phyloP scores from a whole-genome alignment of 2,797 vertebrate genomes.

The Chloroceryle amazona region DNA sequence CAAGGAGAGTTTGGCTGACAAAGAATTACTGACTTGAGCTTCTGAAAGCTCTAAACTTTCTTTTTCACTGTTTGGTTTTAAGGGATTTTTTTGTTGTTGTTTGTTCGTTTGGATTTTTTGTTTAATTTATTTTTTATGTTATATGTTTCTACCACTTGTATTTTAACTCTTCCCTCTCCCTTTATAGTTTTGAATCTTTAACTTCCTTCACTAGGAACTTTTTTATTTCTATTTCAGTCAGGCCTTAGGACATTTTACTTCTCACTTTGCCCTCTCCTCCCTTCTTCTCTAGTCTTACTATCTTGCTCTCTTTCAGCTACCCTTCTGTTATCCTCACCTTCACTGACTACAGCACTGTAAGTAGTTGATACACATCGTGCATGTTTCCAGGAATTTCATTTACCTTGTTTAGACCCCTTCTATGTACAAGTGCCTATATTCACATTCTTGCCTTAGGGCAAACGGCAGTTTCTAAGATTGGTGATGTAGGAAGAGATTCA shows the following conservation, averaged over 20 bases:
- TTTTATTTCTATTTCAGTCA: neutral
- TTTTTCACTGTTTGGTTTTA: neutral
- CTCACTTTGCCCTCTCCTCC: neutral
- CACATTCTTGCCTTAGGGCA: neutral
- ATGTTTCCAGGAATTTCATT: neutral
- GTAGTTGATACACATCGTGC: neutral
- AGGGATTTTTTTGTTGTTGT: neutral
- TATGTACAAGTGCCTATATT: neutral
- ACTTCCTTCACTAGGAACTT: neutral
- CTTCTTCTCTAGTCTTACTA: neutral
- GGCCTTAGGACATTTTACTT: neutral
- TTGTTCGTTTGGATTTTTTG: accelerated
- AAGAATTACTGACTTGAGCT: neutral
- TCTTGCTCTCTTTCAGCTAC: neutral
- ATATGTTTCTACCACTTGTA: neutral
- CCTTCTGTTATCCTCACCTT: neutral
- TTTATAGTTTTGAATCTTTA: neutral
- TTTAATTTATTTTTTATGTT: neutral
- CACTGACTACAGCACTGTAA: neutral
- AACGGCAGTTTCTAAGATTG: neutral
- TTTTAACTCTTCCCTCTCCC: neutral
- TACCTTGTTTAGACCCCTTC: neutral
- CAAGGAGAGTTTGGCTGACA: neutral
- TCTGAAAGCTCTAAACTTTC: neutral
- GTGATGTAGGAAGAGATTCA: constrained; percentile 25